Conservation (phyloP, 2,797 vertebrate species). For the Bradypodion pumilum region DNA sequence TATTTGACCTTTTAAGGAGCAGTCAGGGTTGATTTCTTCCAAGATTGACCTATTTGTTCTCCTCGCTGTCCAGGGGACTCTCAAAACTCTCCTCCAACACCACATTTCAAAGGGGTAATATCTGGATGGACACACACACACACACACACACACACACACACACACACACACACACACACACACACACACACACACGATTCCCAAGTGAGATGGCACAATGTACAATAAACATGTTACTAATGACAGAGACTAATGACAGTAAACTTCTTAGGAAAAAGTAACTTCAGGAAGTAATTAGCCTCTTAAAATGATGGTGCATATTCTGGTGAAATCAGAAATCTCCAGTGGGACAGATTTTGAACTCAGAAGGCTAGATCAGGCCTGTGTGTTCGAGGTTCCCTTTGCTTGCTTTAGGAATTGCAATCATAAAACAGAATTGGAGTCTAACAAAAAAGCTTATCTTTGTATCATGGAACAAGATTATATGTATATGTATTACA, state of each 20-base stretch:
- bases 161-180: too few species aligned
- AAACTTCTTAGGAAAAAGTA: too few species aligned
- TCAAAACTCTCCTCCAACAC: too few species aligned
- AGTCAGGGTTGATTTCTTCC: too few species aligned
- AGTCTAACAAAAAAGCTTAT: neutral
- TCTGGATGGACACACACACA: too few species aligned
- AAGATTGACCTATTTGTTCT: too few species aligned
- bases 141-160: too few species aligned
- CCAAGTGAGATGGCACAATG: neutral
- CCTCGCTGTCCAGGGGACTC: too few species aligned
- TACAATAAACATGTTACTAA: neutral
- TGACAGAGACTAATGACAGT: too few species aligned
- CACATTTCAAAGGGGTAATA: neutral
- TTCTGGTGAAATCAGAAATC: neutral
- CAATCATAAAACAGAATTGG: neutral
- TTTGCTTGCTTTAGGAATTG: neutral
- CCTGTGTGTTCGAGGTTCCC: neutral
- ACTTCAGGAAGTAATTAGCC: neutral
- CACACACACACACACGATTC: too few species aligned
- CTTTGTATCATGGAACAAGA: neutral
- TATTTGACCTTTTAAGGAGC: too few species aligned
- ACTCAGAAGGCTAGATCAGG: neutral
- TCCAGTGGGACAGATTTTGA: neutral
- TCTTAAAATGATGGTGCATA: neutral
- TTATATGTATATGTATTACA: neutral